Percentiles rank a stretch among this genome's conserved stretches.
Evolutionary conservation across 2,113 vertebrate genomes (phyloP).

Genomic region (Stictonetta naevosa): DNA sequence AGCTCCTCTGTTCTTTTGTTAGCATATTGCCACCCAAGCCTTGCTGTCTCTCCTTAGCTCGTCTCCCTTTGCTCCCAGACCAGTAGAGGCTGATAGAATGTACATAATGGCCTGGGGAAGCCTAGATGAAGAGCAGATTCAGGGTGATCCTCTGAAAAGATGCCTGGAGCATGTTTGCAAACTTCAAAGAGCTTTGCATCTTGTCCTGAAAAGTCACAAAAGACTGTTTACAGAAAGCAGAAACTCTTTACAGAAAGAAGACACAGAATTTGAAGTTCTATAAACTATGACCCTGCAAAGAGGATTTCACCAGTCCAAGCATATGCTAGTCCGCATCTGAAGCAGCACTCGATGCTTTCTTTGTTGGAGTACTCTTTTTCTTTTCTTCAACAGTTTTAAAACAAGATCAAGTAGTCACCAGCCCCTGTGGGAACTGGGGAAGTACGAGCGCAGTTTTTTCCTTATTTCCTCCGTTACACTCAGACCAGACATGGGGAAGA

Average conservation of each 20-base stretch:
- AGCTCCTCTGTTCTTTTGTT: neutral
- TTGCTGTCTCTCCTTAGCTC: neutral
- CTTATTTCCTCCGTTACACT: neutral
- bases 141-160: neutral
- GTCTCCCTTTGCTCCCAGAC: neutral
- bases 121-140: constrained; percentile 17
- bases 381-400: neutral
- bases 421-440: neutral
- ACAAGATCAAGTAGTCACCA: neutral
- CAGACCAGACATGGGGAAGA: neutral
- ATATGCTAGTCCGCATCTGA: neutral
- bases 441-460: neutral
- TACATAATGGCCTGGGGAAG: neutral
- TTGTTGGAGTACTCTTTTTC: neutral
- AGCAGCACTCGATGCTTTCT: neutral
- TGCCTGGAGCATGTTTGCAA: neutral
- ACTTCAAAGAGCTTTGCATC: constrained; percentile 28
- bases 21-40: neutral
- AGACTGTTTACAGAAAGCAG: constrained; percentile 11
- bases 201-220: constrained; percentile 13
- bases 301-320: neutral
- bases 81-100: neutral
- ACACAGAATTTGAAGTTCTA: neutral
- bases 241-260: neutral
- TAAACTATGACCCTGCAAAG: neutral